phyloP scores from a whole-genome alignment of 2,113 vertebrate species.

The Sceloporus undulatus region DNA sequence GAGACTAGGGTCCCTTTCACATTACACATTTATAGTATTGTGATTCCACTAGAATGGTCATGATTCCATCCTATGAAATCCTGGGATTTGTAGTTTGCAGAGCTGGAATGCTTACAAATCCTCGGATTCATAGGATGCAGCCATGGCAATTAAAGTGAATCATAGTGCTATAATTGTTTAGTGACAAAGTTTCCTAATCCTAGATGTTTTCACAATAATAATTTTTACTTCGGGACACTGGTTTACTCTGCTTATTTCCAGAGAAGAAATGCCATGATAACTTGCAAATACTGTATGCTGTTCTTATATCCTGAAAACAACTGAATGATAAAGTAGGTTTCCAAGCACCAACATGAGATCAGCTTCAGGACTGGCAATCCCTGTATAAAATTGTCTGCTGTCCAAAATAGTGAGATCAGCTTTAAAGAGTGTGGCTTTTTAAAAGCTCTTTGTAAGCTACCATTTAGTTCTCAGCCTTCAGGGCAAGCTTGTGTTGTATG shows the following conservation, averaged over 20 bases:
- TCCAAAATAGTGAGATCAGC: conserved; percentile 27
- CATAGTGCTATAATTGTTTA: too few species aligned
- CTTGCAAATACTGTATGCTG: neutral
- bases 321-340: neutral
- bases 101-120: too few species aligned
- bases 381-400: neutral
- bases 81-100: too few species aligned
- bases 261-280: neutral
- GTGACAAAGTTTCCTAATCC: too few species aligned
- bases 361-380: neutral
- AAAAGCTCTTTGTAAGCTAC: conserved; percentile 27
- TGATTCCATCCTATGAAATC: too few species aligned
- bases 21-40: too few species aligned
- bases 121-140: too few species aligned
- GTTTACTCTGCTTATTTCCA: neutral
- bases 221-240: neutral
- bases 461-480: conserved; percentile 8
- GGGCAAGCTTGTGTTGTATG: neutral
- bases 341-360: neutral
- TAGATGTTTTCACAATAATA: neutral
- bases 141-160: too few species aligned
- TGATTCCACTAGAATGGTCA: too few species aligned
- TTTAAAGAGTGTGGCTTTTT: neutral
- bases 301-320: neutral
- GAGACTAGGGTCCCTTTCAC: too few species aligned